A percentile compares a stretch with the other conserved stretches of the same genome.
Evolutionary conservation across 2,888 invertebrate genomes (phyloP).

Genomic region (Apamea crenata): DNA sequence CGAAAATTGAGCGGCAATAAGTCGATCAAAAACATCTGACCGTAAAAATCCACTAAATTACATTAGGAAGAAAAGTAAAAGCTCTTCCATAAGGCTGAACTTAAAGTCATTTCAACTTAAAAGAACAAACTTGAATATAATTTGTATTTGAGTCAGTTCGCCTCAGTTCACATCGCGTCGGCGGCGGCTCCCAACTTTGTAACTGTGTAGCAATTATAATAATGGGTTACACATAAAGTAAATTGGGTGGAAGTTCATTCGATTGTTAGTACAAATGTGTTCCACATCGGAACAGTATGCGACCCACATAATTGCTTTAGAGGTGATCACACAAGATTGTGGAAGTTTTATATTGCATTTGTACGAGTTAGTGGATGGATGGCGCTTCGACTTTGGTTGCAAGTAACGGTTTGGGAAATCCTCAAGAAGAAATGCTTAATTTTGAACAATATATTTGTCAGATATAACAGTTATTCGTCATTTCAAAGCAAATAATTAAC

Average conservation of each 20-base stretch:
- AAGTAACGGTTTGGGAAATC: background rate
- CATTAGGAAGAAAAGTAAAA: constrained; percentile 62
- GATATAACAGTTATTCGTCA: background rate
- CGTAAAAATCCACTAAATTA: constrained; percentile 58
- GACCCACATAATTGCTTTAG: constrained; percentile 72
- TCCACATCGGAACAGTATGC: constrained; percentile 72
- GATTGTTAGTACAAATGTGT: constrained; percentile 81
- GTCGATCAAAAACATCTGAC: constrained; percentile 50
- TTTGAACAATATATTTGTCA: background rate
- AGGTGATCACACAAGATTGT: constrained; percentile 62
- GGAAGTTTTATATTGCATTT: constrained; percentile 51
- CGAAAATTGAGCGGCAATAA: constrained; percentile 26
- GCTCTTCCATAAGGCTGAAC: constrained; percentile 61
- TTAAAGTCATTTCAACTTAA: constrained; percentile 68
- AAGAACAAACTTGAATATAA: constrained; percentile 75
- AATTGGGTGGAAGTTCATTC: constrained; percentile 84
- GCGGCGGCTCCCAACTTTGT: constrained; percentile 74
- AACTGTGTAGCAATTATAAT: constrained; percentile 85
- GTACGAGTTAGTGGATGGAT: constrained; percentile 11
- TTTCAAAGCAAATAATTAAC: constrained; percentile 2
- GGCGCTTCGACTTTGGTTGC: background rate
- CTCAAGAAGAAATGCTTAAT: background rate
- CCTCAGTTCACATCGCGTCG: constrained; percentile 75
- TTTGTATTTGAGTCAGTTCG: constrained; percentile 74
- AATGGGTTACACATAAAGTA: constrained; percentile 86